Conservation (phyloP, 1,140 invertebrate genomes). For the Thaumatotibia leucotreta region DNA sequence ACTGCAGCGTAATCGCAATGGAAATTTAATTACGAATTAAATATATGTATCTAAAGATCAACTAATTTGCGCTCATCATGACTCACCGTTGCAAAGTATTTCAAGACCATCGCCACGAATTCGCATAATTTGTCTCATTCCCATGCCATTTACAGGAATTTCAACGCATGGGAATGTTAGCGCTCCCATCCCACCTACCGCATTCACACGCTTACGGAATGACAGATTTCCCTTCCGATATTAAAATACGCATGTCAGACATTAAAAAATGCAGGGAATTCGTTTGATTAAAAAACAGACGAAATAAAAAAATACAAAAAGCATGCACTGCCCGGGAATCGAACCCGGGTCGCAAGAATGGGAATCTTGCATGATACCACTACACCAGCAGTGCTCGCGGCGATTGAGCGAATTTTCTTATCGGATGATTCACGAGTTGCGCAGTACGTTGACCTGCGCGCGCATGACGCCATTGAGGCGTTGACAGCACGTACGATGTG, state of each 20-base stretch:
- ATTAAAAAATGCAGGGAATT: not conserved
- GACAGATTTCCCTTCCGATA: conserved; percentile 28
- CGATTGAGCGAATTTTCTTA: not conserved
- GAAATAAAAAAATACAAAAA: conserved; percentile 32
- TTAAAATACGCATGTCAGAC: conserved; percentile 3
- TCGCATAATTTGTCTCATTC: conserved; percentile 45
- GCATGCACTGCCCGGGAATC: conserved; percentile 94
- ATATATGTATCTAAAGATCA: not conserved
- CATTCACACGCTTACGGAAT: conserved; percentile 31
- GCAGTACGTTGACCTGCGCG: conserved; percentile 3
- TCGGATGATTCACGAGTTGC: not conserved
- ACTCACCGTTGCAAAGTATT: conserved; percentile 17
- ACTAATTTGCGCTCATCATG: conserved; percentile 12
- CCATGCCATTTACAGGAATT: conserved; percentile 38
- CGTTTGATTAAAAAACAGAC: not conserved
- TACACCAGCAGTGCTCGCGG: conserved; percentile 92
- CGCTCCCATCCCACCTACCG: conserved; percentile 39
- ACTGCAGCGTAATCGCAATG: too few relatives aligned
- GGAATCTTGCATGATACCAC: conserved; percentile 98
- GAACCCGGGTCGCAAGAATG: conserved; percentile 97
- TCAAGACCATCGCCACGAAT: conserved; percentile 26
- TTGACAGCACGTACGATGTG: not conserved
- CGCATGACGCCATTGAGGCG: not conserved
- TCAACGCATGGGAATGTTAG: conserved; percentile 36
- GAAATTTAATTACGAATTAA: too few relatives aligned